Evolutionary conservation across 2,797 vertebrate species (phyloP).

Genomic region (Borostomias antarcticus): DNA sequence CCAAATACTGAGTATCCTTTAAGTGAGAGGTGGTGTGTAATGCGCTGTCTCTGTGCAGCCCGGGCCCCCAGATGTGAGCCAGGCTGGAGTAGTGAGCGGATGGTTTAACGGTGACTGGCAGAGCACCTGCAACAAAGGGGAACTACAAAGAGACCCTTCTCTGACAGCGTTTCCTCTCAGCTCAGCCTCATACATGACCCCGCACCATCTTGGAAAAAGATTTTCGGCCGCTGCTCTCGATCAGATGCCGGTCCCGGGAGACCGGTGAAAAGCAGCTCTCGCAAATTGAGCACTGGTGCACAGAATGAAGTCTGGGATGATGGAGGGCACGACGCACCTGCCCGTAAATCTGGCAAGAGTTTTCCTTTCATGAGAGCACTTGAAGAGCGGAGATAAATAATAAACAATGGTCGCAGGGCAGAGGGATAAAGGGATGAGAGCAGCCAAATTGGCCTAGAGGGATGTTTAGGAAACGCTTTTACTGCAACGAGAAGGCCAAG

Average conservation of each 20-base stretch:
- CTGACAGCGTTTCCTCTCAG: slow-evolving; percentile 78
- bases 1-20: too few species aligned
- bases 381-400: slow-evolving; percentile 58
- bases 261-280: slow-evolving; percentile 59
- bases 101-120: slow-evolving; percentile 80
- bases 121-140: slow-evolving; percentile 84
- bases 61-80: slow-evolving; percentile 76
- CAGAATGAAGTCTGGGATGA: slow-evolving; percentile 59
- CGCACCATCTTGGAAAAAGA: slow-evolving; percentile 79
- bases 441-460: slow-evolving; percentile 41
- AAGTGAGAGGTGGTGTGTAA: too few species aligned
- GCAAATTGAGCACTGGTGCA: slow-evolving; percentile 62
- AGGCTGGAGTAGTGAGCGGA: slow-evolving; percentile 75
- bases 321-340: slow-evolving; percentile 67
- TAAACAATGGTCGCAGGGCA: slow-evolving; percentile 58
- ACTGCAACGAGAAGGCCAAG: slow-evolving; percentile 40
- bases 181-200: slow-evolving; percentile 70
- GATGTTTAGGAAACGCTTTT: slow-evolving; percentile 57
- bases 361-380: slow-evolving; percentile 65
- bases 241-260: slow-evolving; percentile 61
- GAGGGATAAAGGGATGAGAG: slow-evolving; percentile 42
- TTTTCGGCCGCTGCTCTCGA: slow-evolving; percentile 67
- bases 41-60: slow-evolving; percentile 40
- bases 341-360: slow-evolving; percentile 70
- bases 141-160: slow-evolving; percentile 81